Evolutionary conservation across 2,113 vertebrate genomes (phyloP).

Genomic region (Cygnus atratus): DNA sequence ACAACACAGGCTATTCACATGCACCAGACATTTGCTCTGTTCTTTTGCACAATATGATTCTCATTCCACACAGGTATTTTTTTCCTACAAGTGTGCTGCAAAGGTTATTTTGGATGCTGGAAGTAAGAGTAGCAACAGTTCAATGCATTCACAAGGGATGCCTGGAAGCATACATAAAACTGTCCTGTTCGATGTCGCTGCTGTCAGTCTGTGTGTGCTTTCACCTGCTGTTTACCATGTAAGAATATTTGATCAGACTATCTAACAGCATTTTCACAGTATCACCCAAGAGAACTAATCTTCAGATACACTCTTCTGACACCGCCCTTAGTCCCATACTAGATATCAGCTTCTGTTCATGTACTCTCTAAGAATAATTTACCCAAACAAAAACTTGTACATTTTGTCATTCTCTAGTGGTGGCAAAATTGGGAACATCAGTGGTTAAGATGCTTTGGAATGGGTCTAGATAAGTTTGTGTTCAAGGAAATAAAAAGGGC

Average conservation of each 20-base stretch:
- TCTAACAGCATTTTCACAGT: neutral
- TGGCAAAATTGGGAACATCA: neutral
- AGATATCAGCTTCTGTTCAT: neutral
- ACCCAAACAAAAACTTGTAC: neutral
- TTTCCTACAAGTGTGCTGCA: neutral
- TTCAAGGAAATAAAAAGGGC: neutral
- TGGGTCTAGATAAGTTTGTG: neutral
- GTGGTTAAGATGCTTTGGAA: neutral
- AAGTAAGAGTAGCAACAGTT: neutral
- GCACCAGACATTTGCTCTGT: neutral
- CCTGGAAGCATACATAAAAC: neutral
- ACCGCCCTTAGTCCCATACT: neutral
- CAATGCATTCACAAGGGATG: neutral
- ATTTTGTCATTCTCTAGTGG: neutral
- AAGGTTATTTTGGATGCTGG: slow-evolving; percentile 4
- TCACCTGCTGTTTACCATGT: neutral
- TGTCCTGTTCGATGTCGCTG: neutral
- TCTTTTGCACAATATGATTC: neutral
- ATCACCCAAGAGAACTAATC: neutral
- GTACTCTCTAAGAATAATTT: neutral
- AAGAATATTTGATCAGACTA: neutral
- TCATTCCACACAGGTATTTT: neutral
- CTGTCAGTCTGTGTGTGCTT: neutral
- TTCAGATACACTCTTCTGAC: neutral
- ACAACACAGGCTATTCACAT: neutral